These are phyloP conservation scores for Agrochola circellaris DNA, from an alignment of 2,888 invertebrate species.

Conservation along the genomic window DNA sequence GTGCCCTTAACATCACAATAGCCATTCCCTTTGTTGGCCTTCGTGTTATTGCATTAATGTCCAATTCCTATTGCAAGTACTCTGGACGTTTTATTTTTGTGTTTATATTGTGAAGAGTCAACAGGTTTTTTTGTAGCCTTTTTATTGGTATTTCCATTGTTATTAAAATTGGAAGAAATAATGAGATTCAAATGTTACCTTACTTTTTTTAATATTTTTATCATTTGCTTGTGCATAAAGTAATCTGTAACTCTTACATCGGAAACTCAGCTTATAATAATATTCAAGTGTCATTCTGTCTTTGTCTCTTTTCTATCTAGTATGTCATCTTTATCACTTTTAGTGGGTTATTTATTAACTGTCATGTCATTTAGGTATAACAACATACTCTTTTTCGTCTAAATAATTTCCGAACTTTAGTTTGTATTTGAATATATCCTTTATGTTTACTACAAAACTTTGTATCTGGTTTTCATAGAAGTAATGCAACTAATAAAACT, in stretches of 20 bases:
- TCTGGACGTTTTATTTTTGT: slow-evolving; percentile 31
- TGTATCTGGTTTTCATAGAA: neutral
- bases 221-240: neutral
- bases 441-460: neutral
- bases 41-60: slow-evolving; percentile 66
- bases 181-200: neutral
- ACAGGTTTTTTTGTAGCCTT: slow-evolving; percentile 32
- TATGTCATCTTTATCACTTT: neutral
- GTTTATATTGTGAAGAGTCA: slow-evolving; percentile 32
- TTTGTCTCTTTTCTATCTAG: neutral
- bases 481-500: neutral
- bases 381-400: neutral
- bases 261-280: neutral
- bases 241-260: too few relatives aligned
- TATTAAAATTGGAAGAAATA: slow-evolving; percentile 28
- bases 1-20: slow-evolving; percentile 61
- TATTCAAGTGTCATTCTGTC: neutral
- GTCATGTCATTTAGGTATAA: neutral
- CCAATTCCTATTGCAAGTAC: slow-evolving; percentile 45
- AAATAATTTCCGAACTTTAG: neutral
- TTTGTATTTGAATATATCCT: neutral
- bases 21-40: slow-evolving; percentile 59
- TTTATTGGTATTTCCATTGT: slow-evolving; percentile 35
- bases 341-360: neutral
- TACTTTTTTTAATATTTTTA: neutral